Evolutionary conservation across 2,888 invertebrate species (phyloP), one percentile per base, ranked within the genome.

Genomic region (Ariolimax columbianus): DNA sequence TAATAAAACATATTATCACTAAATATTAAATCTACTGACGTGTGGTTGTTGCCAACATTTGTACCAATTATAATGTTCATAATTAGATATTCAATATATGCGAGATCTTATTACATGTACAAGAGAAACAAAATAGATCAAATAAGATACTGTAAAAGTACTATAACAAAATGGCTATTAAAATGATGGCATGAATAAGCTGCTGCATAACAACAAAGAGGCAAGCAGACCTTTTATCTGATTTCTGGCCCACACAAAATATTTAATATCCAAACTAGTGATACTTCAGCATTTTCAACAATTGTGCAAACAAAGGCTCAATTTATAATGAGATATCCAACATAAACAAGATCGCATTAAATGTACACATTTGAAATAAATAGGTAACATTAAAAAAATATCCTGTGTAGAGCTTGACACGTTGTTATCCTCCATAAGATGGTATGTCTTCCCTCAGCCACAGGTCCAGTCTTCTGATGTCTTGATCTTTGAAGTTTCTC

Each of bases 401-500:
- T 40, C n/a, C 4, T 38, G 4, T 23, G 26, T 23, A 3, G 9
- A 72, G 26, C 19, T 3, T 63, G 1, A 33, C 3, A 30, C 33
- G 17, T 66, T 33, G 2, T 2, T 30, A 33, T 66, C 66, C 66
- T 40, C 26, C 26, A 38, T 1, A 40, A n/a, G 72, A 23, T 72
- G 72, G 19, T 26, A 40, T 40, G 11, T 26, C 73, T 9, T 73
- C 43, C n/a, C 2, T 73, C 73, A n/a, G 73, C n/a, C 47, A n/a
- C 14, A n/a, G n/a, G 7, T 43, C 73, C 73, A n/a, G 26, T 73
- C 73, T 43, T 11, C 73, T n/a, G 43, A 43, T 43, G 43, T 30
- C 47, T 73, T 73, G 73, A 43, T 73, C 43, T n/a, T 30, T n/a
- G 43, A 43, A 73, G 30, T 73, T n/a, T n/a, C n/a, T 26, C 70